Evolutionary conservation across 2,113 vertebrate species (phyloP), one percentile per base, ranked within the genome.

Genomic region (Hippocampus mohnikei): DNA sequence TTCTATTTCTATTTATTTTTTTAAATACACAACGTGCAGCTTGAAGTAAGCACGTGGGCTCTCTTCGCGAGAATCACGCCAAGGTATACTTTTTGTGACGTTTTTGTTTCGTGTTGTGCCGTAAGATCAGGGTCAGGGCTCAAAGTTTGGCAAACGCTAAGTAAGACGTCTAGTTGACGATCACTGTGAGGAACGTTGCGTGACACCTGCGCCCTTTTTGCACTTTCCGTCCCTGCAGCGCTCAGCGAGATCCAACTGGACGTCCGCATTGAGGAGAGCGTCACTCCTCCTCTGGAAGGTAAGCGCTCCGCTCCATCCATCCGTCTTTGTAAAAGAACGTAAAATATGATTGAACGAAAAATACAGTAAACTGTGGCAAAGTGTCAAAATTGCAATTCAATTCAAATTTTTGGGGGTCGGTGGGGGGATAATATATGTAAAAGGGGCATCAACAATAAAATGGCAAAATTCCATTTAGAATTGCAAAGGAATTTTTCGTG

Each of bases 221-320:
- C 70, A 7, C 33, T 3, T n/a, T 73, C 60, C 33, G 33, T 37
- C 33, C 72, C 63, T 74, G 40, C 74, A 92, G 92, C 37, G 25
- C 60, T 85, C 1, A 82, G 88, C 53, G 92, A 93, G 81, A 83
- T 93, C 78, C 83, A 70, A 48, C 18, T 93, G 59, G 91, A 93
- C 63, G 74, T 93, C 25, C 83, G 85, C 52, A 88, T 93, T 42
- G 89, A 92, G 85, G 89, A 91, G 53, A 76, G 25, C 8, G 72
- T 89, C 27, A 29, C 84, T 0, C 25, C 76, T 18, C 27, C 70
- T 0, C 16, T 18, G 0, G 81, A 3, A 86, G 85, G 89, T 87
- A 77, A 73, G 15, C 16, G 16, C 2, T 11, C 11, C 1, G 41
- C 41, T 42, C 41, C 41, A 44, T 13, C 13, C 42, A 13, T 44